Percentiles rank a stretch among this genome's conserved stretches.
phyloP scores from a whole-genome alignment of 1,140 invertebrate species.

The Augochlora pura region DNA sequence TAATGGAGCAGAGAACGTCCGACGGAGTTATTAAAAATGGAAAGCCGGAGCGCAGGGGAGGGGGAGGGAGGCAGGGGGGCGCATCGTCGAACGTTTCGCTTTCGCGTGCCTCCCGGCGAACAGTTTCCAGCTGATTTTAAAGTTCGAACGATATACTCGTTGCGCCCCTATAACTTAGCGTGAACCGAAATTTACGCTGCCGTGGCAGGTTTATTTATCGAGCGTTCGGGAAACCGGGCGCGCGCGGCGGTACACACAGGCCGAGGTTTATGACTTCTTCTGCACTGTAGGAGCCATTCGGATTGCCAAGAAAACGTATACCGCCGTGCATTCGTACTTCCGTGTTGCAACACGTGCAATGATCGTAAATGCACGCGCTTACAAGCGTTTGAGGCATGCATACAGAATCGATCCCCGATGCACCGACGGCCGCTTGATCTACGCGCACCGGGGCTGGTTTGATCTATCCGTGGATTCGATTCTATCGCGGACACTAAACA shows the following conservation, averaged over 20 bases:
- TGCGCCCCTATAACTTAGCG: slow-evolving; percentile 27
- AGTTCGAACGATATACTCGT: slow-evolving; percentile 25
- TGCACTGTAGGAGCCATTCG: slow-evolving; percentile 20
- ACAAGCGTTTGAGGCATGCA: slow-evolving; percentile 43
- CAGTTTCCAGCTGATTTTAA: slow-evolving; percentile 10
- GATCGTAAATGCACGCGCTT: slow-evolving; percentile 53
- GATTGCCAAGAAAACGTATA: slow-evolving; percentile 42
- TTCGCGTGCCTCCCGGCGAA: neutral
- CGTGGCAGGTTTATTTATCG: slow-evolving; percentile 42
- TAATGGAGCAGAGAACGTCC: no score
- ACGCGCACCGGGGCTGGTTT: no score
- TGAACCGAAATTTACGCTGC: slow-evolving; percentile 35
- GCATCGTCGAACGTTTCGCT: neutral
- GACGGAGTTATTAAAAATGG: neutral
- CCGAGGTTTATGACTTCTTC: slow-evolving; percentile 38
- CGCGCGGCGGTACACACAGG: neutral
- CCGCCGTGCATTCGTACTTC: neutral
- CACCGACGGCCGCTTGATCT: slow-evolving; percentile 21
- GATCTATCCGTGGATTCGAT: neutral
- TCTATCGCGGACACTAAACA: neutral
- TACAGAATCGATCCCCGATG: slow-evolving; percentile 38
- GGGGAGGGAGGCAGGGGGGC: no score
- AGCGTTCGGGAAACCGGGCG: neutral
- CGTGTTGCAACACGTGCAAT: slow-evolving; percentile 38
- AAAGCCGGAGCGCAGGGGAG: neutral